phyloP scores from a whole-genome alignment of 2,888 invertebrate genomes.

The Melolontha melolontha region DNA sequence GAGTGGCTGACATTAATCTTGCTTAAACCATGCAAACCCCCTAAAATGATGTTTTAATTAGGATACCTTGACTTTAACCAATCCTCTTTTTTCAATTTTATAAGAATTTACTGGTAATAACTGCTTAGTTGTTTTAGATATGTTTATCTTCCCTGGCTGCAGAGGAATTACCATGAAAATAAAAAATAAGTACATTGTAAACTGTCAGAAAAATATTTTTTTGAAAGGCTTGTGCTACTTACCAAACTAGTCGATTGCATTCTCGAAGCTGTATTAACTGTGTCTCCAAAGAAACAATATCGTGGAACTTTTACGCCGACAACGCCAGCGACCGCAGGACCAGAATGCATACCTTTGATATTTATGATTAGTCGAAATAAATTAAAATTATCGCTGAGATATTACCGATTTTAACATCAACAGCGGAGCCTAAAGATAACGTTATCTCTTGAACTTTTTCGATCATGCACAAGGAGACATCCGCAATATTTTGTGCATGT shows the following conservation, averaged over 20 bases:
- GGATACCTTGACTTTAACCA: constrained; percentile 81
- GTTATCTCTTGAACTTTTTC: constrained; percentile 76
- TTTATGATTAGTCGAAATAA: no score
- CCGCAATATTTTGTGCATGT: constrained; percentile 85
- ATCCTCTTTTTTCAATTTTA: constrained; percentile 77
- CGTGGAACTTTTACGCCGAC: constrained; percentile 87
- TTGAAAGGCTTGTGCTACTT: constrained; percentile 48
- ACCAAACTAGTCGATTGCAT: constrained; percentile 83
- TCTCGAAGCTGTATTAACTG: constrained; percentile 91
- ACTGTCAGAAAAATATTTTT: no score
- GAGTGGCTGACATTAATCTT: no score
- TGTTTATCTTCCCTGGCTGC: constrained; percentile 79
- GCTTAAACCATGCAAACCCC: no score
- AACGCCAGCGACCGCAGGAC: constrained; percentile 89
- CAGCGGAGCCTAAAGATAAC: constrained; percentile 70
- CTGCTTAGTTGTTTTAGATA: constrained; percentile 78
- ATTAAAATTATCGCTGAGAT: neutral
- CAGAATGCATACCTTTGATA: constrained; percentile 80
- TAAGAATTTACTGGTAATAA: constrained; percentile 76
- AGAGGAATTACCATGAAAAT: neutral
- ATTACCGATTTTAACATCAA: constrained; percentile 75
- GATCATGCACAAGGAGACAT: constrained; percentile 81
- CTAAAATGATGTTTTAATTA: neutral
- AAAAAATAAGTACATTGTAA: neutral
- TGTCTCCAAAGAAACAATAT: constrained; percentile 91